Conservation (phyloP, 1,140 invertebrate genomes). For the Batillaria attramentaria region DNA sequence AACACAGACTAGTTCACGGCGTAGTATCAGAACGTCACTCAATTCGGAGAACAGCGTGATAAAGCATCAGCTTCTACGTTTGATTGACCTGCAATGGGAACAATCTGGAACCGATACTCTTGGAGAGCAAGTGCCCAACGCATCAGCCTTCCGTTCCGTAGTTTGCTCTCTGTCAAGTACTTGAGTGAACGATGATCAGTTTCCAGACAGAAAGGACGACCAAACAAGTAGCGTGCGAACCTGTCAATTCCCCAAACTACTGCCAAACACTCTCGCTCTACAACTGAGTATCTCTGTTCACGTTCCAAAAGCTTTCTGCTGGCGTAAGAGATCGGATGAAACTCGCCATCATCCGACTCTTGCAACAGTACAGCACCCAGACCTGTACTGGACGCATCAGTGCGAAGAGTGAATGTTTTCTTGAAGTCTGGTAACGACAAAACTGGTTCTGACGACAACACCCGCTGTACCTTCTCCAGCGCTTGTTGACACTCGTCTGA, state of each 20-base stretch:
- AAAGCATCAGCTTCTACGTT: slow-evolving; percentile 20
- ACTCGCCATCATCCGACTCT: slow-evolving; percentile 27
- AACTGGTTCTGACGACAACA: slow-evolving; percentile 26
- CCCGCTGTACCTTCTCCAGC: slow-evolving; percentile 23
- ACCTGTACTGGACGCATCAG: slow-evolving; percentile 50
- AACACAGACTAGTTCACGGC: no score
- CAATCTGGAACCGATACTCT: slow-evolving; percentile 1
- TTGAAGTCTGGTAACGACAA: slow-evolving; percentile 56
- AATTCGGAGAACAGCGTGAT: no score
- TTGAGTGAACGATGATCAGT: slow-evolving; percentile 75
- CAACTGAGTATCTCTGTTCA: slow-evolving; percentile 59
- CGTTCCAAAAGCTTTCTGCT: slow-evolving; percentile 40
- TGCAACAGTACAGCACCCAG: slow-evolving; percentile 49
- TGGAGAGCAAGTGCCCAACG: slow-evolving; percentile 43
- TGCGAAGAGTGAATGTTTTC: slow-evolving; percentile 62
- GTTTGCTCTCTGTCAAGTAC: slow-evolving; percentile 31
- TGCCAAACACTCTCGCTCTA: slow-evolving; percentile 70
- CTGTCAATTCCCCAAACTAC: slow-evolving; percentile 68
- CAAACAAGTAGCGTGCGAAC: slow-evolving; percentile 70
- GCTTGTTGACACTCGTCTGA: slow-evolving; percentile 21
- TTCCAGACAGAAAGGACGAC: slow-evolving; percentile 71
- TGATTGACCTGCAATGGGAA: background rate
- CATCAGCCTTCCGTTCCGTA: slow-evolving; percentile 40
- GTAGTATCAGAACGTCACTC: no score
- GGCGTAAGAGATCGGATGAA: slow-evolving; percentile 50